A percentile compares a stretch with the other conserved stretches of the same genome.
Evolutionary conservation across 2,888 invertebrate species (phyloP).

Genomic region (Scaptomyza reducta): DNA sequence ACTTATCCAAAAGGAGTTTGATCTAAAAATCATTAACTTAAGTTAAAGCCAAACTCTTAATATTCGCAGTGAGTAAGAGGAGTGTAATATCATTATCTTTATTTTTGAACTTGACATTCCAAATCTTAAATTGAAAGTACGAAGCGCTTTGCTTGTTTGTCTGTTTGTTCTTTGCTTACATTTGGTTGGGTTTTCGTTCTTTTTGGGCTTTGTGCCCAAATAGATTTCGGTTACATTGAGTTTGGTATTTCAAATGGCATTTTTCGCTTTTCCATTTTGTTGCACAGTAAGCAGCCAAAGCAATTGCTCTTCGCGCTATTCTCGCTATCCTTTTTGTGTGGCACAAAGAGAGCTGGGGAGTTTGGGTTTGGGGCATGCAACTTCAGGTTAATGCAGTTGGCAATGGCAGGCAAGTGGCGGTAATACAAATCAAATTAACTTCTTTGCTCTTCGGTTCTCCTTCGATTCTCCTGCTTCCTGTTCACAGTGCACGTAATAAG

Average conservation of each 20-base stretch:
- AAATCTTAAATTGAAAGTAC: not conserved
- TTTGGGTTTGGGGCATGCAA: not conserved
- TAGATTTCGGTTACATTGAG: not conserved
- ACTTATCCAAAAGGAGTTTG: no score
- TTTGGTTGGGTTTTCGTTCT: not conserved
- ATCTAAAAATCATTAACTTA: no score
- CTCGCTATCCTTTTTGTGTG: not conserved
- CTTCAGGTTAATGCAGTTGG: slow-evolving; percentile 27
- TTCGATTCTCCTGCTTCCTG: not conserved
- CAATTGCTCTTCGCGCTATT: not conserved
- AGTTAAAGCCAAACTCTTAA: no score
- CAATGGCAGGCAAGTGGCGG: slow-evolving; percentile 59
- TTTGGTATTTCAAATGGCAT: slow-evolving; percentile 6
- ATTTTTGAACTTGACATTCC: not conserved
- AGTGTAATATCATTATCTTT: not conserved
- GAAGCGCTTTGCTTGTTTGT: not conserved
- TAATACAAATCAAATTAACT: slow-evolving; percentile 73
- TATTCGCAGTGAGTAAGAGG: no score
- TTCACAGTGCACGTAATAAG: slow-evolving; percentile 33
- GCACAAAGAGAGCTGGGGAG: not conserved
- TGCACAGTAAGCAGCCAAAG: not conserved
- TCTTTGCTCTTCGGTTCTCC: slow-evolving; percentile 14
- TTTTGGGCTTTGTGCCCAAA: not conserved
- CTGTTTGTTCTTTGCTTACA: not conserved
- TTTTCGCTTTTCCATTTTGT: not conserved